phyloP scores from a whole-genome alignment of 2,797 vertebrate genomes.

The Heliangelus exortis region DNA sequence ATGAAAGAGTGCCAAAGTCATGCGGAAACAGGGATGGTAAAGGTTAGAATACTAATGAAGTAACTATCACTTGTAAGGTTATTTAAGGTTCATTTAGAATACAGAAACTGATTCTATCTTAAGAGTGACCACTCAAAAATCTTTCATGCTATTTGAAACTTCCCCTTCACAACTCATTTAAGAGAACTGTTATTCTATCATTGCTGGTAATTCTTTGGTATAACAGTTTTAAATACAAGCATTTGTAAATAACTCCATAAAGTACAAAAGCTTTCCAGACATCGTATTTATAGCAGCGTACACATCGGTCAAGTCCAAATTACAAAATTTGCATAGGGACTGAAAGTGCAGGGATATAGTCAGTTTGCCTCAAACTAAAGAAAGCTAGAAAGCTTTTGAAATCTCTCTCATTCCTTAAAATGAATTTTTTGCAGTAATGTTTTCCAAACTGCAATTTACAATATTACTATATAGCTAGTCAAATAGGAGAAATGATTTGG shows the following conservation, averaged over 20 bases:
- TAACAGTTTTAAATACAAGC: not conserved
- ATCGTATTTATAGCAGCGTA: not conserved
- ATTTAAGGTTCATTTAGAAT: not conserved
- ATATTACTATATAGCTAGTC: not conserved
- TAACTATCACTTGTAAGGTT: not conserved
- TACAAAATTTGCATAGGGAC: not conserved
- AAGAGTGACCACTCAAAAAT: not conserved
- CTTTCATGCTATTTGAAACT: not conserved
- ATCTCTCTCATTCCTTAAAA: not conserved
- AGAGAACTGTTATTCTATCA: not conserved
- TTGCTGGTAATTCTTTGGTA: not conserved
- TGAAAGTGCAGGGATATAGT: not conserved
- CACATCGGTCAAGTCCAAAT: not conserved
- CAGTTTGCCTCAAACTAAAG: not conserved
- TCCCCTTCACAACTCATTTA: not conserved
- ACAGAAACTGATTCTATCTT: not conserved
- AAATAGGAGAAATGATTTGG: not conserved
- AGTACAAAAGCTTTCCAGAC: not conserved
- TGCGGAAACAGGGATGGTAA: not conserved
- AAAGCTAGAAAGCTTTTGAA: not conserved
- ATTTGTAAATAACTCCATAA: not conserved
- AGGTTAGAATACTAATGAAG: not conserved
- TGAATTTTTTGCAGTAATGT: not conserved
- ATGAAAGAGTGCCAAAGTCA: not conserved
- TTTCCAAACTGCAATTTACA: not conserved